Percentiles rank a stretch among this genome's conserved stretches.
phyloP scores from a whole-genome alignment of 2,797 vertebrate species.

The Coccyzus lansbergi region DNA sequence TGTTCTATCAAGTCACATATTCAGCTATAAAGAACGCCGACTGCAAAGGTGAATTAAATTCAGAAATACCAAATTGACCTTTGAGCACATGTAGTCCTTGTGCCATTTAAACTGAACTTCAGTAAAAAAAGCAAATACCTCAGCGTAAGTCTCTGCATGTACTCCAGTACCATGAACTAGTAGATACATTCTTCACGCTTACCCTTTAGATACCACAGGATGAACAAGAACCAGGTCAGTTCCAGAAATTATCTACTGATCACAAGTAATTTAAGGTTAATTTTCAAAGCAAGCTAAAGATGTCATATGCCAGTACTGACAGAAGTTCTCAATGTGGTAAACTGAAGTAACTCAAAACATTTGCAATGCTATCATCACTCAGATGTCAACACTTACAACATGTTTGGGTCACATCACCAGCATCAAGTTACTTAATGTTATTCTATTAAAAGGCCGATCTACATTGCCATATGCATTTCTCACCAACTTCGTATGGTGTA shows the following conservation, averaged over 20 bases:
- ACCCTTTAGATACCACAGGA: neutral
- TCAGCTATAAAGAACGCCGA: neutral
- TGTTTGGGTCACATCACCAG: neutral
- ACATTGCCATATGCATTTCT: neutral
- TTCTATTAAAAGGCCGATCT: neutral
- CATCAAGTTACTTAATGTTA: neutral
- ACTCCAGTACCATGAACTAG: neutral
- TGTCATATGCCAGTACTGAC: rapidly evolving
- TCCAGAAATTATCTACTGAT: neutral
- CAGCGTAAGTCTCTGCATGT: neutral
- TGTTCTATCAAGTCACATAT: neutral
- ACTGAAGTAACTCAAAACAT: neutral
- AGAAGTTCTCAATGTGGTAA: neutral
- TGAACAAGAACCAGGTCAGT: neutral
- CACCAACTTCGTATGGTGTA: neutral
- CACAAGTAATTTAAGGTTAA: neutral
- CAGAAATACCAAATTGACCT: neutral
- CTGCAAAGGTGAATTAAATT: neutral
- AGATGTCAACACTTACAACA: neutral
- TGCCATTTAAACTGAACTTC: neutral
- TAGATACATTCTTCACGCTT: neutral
- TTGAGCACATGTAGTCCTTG: neutral
- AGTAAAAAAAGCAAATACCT: neutral
- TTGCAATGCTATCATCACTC: neutral
- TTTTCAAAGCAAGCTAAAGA: neutral